Base-by-base conservation (phyloP, 2,888 invertebrate genomes). In the Nomada flava region DNA sequence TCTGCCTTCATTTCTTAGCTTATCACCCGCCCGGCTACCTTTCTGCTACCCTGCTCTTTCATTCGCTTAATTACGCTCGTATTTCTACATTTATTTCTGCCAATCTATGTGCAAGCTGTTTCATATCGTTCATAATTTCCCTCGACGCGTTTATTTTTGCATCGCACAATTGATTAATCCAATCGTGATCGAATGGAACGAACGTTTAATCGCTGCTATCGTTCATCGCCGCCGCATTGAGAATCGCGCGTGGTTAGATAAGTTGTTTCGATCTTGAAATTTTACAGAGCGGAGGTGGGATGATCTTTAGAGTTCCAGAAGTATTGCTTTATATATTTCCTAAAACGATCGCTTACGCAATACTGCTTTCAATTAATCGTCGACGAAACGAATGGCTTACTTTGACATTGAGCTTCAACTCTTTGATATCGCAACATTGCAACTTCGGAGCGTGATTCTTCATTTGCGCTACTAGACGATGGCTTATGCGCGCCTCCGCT, bases 391-490 rank as follows among this genome's bases (percentile, higher is more conserved):
- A 73, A 67, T 70, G 84, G 76, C 84, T 76, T 65, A 71, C 86
- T 87, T 84, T 84, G 91, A 87, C 90, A 88, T 90, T 90, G 89
- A 86, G 82, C 82, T 64, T 76, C 79, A 84, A 86, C 77, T 76
- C 20, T n/a, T 36, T 18, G 29, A 29, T 47, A 18, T 53, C 15
- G 57, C 15, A 2, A 15, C 5, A 20, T 10, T 13, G 10, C 5
- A 67, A 79, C 36, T 36, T 5, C 13, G 15, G 20, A 63, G 20
- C 50, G 1, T 18, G 36, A 53, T 29, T 59, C 29, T 13, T 2
- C 10, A 23, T 23, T 68, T 55, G 36, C 36, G 36, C 36, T 18
- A 15, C 13, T 23, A 50, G 5, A 0, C 1, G 7, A n/a, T 26
- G n/a, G 29, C 11, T 47, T 65, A n/a, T n/a, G 18, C 26, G 7